Evolutionary conservation across 2,797 vertebrate genomes (phyloP).

Genomic region (Acanthurus tractus): DNA sequence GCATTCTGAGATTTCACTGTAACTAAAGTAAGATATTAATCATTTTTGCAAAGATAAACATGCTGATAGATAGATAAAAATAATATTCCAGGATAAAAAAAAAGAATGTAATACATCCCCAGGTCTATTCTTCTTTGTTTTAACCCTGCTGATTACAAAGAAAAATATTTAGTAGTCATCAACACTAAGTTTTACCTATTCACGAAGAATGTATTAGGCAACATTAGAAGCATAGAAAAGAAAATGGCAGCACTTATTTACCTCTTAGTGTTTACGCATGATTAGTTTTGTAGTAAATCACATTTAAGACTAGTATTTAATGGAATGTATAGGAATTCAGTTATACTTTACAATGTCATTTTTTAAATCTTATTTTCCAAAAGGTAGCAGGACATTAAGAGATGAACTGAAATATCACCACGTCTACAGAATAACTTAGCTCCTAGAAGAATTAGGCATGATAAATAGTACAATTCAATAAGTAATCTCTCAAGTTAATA

Average conservation of each 20-base stretch:
- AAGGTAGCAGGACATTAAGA: slow-evolving; percentile 30
- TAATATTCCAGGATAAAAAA: slow-evolving; percentile 1
- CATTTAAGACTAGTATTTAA: slow-evolving; percentile 51
- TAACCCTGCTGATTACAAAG: slow-evolving; percentile 23
- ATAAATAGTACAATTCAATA: slow-evolving; percentile 1
- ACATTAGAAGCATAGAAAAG: slow-evolving; percentile 41
- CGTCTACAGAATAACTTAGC: slow-evolving; percentile 3
- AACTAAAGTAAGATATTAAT: slow-evolving; percentile 12
- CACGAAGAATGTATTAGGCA: slow-evolving; percentile 26
- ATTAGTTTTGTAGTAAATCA: slow-evolving; percentile 31
- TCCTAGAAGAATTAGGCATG: slow-evolving; percentile 1
- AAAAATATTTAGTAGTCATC: slow-evolving; percentile 25
- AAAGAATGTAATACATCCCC: slow-evolving; percentile 19
- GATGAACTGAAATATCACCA: slow-evolving; percentile 22
- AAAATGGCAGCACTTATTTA: slow-evolving; percentile 32
- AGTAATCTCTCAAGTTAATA: neutral
- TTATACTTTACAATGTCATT: slow-evolving; percentile 1
- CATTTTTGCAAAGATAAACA: slow-evolving; percentile 13
- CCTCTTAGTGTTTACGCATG: slow-evolving; percentile 40
- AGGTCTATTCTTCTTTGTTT: slow-evolving; percentile 5
- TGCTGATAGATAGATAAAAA: slow-evolving; percentile 4
- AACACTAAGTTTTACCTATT: slow-evolving; percentile 20
- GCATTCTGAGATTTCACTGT: slow-evolving; percentile 61
- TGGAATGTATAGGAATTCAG: slow-evolving; percentile 66
- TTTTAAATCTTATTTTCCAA: slow-evolving; percentile 22